Conservation (phyloP, 2,888 invertebrate genomes). For the Thereva unica region DNA sequence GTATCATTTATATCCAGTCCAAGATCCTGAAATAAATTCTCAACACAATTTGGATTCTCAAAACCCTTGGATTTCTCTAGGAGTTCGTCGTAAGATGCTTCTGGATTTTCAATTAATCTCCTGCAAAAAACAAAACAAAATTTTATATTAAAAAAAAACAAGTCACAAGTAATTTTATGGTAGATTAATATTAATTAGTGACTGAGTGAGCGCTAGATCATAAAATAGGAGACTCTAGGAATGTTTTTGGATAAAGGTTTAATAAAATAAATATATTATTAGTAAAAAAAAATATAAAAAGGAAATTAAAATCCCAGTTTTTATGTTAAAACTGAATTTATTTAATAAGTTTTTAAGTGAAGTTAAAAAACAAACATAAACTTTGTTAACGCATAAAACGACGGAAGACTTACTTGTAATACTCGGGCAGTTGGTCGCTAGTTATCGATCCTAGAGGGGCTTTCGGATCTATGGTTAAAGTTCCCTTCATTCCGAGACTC, state of each 20-base stretch:
- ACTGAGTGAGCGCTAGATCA: too few species aligned
- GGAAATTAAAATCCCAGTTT: too few species aligned
- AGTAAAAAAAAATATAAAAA: too few species aligned
- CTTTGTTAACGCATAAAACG: not conserved
- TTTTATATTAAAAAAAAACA: not conserved
- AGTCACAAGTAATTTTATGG: not conserved
- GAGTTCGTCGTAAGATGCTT: constrained; percentile 78
- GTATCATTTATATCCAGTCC: constrained; percentile 51
- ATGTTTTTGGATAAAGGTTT: too few species aligned
- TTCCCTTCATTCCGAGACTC: constrained; percentile 83
- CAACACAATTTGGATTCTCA: constrained; percentile 87
- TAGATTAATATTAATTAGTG: not conserved
- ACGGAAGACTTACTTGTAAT: constrained; percentile 74
- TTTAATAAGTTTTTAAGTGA: too few species aligned
- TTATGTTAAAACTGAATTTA: too few species aligned
- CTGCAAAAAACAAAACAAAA: constrained; percentile 59
- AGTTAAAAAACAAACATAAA: not conserved
- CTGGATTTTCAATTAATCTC: constrained; percentile 79
- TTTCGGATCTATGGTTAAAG: constrained; percentile 71
- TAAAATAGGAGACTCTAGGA: too few species aligned
- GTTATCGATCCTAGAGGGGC: constrained; percentile 81
- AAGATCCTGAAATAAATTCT: constrained; percentile 78
- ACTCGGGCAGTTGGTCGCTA: constrained; percentile 77
- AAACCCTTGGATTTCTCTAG: constrained; percentile 82
- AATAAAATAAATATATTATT: too few species aligned